Percentiles rank a stretch among this genome's conserved stretches.
Evolutionary conservation across 2,888 invertebrate species (phyloP).

Genomic region (Acrocyrtus sp.): DNA sequence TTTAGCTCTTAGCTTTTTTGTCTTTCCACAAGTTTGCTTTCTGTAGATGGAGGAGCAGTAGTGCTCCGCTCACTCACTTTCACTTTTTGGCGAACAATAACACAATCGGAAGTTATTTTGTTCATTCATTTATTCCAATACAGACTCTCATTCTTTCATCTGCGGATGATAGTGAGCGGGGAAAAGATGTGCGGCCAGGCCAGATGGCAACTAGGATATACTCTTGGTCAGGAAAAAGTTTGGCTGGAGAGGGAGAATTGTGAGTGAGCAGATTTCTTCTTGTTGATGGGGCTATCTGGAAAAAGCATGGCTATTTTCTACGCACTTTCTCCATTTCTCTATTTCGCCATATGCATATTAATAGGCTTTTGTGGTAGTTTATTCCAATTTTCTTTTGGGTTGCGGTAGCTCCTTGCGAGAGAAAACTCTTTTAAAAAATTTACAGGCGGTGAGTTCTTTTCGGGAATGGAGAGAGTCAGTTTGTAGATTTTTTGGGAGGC

Average conservation of each 20-base stretch:
- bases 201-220: neutral
- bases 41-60: no score
- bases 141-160: neutral
- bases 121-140: neutral
- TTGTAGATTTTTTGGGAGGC: no score
- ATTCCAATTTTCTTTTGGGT: no score
- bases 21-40: no score
- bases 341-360: neutral
- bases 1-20: neutral
- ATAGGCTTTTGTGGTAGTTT: neutral
- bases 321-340: neutral
- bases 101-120: neutral
- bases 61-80: no score
- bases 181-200: no score
- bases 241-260: no score
- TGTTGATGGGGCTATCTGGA: neutral
- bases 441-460: no score
- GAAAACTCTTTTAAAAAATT: neutral
- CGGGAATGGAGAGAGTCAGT: no score
- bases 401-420: neutral
- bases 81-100: neutral
- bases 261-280: no score
- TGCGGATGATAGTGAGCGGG: no score
- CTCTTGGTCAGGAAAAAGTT: neutral
- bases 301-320: neutral